Conservation (phyloP, 2,113 vertebrate genomes). For the Hylia prasina region DNA sequence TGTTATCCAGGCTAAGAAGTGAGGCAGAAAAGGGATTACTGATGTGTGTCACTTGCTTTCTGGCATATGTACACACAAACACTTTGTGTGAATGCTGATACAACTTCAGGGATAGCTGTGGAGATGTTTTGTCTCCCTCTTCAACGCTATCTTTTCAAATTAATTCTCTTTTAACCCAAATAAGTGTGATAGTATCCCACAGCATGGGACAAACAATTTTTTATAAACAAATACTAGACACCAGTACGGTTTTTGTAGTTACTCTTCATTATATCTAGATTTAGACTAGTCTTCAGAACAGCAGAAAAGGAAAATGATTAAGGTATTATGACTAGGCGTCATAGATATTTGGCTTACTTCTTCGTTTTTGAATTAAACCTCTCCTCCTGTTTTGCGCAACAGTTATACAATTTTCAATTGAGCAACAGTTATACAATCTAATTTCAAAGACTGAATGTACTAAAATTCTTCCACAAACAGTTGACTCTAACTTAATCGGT, state of each 20-base stretch:
- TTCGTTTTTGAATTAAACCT: neutral
- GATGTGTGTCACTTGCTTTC: fast-evolving
- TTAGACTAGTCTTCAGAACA: neutral
- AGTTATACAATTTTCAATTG: neutral
- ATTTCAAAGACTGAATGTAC: neutral
- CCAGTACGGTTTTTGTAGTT: neutral
- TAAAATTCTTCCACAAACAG: neutral
- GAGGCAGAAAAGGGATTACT: neutral
- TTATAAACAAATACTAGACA: neutral
- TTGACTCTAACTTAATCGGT: neutral
- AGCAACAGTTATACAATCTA: neutral
- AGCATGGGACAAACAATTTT: neutral
- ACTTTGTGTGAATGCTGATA: neutral
- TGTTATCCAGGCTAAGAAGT: neutral
- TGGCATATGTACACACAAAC: neutral
- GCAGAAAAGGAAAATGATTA: neutral
- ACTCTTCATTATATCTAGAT: neutral
- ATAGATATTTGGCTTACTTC: neutral
- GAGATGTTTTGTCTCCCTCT: neutral
- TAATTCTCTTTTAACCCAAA: neutral
- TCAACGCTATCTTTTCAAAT: neutral
- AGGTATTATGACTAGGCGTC: neutral
- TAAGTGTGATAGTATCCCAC: neutral
- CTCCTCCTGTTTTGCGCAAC: neutral
- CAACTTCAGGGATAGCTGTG: neutral